These are phyloP conservation scores for Thaleichthys pacificus DNA, from an alignment of 2,797 vertebrate genomes.

Conservation along the genomic window DNA sequence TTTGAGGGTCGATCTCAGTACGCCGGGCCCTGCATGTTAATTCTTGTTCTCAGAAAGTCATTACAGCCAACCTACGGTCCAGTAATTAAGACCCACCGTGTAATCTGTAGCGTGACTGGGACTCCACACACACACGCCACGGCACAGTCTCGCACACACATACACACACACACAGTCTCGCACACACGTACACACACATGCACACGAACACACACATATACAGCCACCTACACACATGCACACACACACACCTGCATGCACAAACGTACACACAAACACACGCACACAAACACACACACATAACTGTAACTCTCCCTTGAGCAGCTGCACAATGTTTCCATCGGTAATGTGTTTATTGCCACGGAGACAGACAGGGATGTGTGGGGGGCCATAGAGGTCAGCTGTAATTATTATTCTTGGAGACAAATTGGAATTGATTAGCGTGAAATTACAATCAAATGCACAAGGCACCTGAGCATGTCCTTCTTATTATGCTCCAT, in stretches of 20 bases:
- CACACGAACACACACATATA: no score
- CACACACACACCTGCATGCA: no score
- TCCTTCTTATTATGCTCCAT: not conserved
- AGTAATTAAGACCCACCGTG: constrained; percentile 20
- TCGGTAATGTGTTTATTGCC: constrained; percentile 17
- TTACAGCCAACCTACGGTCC: constrained; percentile 14
- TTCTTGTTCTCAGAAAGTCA: constrained; percentile 11
- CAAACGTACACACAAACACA: no score
- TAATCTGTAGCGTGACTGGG: constrained; percentile 21
- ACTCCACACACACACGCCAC: not conserved
- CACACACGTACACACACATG: no score
- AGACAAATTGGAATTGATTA: constrained; percentile 17
- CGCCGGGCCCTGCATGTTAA: constrained; percentile 1
- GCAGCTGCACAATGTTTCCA: constrained; percentile 8
- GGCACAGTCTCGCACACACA: no score
- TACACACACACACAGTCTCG: no score
- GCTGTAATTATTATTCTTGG: constrained; percentile 10
- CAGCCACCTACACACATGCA: no score
- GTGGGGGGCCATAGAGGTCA: constrained; percentile 13
- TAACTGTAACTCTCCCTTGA: no score
- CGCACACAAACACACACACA: no score
- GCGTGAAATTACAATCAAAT: constrained; percentile 20
- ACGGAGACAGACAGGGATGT: not conserved
- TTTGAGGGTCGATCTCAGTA: constrained; percentile 11
- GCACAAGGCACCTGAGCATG: constrained; percentile 4